A percentile compares a stretch with the other conserved stretches of the same genome.
These are phyloP conservation scores for Austrofundulus limnaeus DNA, from an alignment of 2,113 vertebrate genomes.

Conservation along the genomic window DNA sequence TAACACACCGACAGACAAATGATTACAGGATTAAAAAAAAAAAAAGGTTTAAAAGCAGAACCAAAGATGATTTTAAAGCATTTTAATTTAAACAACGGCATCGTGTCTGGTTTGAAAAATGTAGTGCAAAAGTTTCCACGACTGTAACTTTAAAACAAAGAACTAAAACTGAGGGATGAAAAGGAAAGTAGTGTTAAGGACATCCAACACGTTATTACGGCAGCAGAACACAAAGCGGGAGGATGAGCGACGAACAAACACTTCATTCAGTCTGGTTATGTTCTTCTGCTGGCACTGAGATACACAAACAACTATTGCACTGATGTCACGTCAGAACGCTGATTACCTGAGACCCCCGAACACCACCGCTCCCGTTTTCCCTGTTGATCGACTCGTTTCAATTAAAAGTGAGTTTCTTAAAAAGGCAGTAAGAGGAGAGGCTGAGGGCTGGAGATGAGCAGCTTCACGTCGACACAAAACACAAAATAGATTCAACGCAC, in stretches of 20 bases:
- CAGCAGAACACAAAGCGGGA: neutral
- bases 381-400: conserved; percentile 23
- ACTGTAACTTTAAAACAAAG: conserved; percentile 32
- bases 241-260: neutral
- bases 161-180: conserved; percentile 14
- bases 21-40: too few species aligned
- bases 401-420: conserved; percentile 25
- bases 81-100: conserved; percentile 67
- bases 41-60: conserved; percentile 27
- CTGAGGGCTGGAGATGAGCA: neutral
- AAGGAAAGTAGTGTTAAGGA: conserved; percentile 14
- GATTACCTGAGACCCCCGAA: conserved; percentile 72
- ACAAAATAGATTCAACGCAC: neutral
- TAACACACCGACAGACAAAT: neutral
- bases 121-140: conserved; percentile 65
- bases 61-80: conserved; percentile 20
- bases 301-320: conserved; percentile 41
- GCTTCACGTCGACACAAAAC: conserved; percentile 19
- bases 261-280: neutral
- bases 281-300: conserved; percentile 18
- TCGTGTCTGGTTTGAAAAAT: conserved; percentile 54
- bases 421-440: conserved; percentile 39
- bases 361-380: conserved; percentile 41
- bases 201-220: neutral
- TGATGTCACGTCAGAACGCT: conserved; percentile 27